phyloP scores from a whole-genome alignment of 2,113 vertebrate genomes.

The Perca schrenkii region DNA sequence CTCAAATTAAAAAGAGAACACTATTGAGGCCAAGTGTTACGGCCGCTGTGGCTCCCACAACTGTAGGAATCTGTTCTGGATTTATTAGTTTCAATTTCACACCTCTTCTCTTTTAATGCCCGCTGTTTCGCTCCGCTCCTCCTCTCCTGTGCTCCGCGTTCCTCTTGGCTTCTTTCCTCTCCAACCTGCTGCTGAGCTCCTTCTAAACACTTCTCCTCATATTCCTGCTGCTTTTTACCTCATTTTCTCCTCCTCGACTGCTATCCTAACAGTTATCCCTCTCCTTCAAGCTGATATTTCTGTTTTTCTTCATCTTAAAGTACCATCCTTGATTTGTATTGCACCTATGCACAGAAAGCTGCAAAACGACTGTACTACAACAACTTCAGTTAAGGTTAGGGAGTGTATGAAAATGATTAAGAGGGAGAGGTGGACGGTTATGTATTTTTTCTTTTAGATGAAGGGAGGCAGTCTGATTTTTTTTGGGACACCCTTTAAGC shows the following conservation, averaged over 20 bases:
- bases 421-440: not conserved
- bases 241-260: not conserved
- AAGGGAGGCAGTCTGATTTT: not conserved
- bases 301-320: not conserved
- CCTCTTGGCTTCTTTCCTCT: slow-evolving; percentile 20
- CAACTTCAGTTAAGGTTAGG: not conserved
- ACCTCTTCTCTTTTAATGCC: slow-evolving; percentile 74
- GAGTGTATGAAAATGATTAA: not conserved
- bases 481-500: not conserved
- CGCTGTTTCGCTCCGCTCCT: slow-evolving; percentile 63
- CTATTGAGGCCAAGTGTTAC: slow-evolving; percentile 36
- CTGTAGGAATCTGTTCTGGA: slow-evolving; percentile 77
- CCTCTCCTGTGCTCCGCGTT: slow-evolving; percentile 21
- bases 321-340: not conserved
- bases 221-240: slow-evolving; percentile 17
- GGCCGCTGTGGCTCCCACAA: slow-evolving; percentile 57
- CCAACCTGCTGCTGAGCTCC: slow-evolving; percentile 34
- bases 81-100: slow-evolving; percentile 83
- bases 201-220: not conserved
- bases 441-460: not conserved
- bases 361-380: not conserved
- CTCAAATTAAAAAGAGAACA: slow-evolving; percentile 63
- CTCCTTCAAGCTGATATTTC: not conserved
- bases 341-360: not conserved
- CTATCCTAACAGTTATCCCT: not conserved